phyloP scores from a whole-genome alignment of 2,888 invertebrate species.

The Cremastobaeus sp. region DNA sequence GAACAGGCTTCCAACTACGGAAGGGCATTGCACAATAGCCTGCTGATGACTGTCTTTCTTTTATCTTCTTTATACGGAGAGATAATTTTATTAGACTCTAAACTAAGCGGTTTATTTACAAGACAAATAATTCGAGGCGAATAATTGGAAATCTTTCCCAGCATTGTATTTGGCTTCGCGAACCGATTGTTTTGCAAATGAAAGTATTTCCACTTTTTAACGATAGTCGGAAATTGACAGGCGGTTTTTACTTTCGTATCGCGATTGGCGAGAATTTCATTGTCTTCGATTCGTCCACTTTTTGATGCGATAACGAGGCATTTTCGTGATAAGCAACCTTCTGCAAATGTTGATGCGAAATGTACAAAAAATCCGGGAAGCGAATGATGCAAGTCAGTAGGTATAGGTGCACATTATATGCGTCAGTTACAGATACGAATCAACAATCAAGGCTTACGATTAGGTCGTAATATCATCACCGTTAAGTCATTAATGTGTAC shows the following conservation, averaged over 20 bases:
- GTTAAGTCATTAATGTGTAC: slow-evolving; percentile 49
- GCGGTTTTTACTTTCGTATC: slow-evolving; percentile 16
- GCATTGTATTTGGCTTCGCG: slow-evolving; percentile 24
- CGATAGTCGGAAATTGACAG: slow-evolving; percentile 47
- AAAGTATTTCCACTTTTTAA: slow-evolving; percentile 22
- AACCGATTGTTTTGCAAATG: slow-evolving; percentile 30
- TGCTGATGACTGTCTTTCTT: slow-evolving; percentile 47
- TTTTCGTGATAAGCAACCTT: too few relatives aligned
- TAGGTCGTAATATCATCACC: slow-evolving; percentile 56
- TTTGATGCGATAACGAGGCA: too few relatives aligned
- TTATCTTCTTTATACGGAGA: slow-evolving; percentile 42
- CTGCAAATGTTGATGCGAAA: too few relatives aligned
- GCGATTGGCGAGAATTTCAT: slow-evolving; percentile 41
- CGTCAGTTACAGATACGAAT: slow-evolving; percentile 54
- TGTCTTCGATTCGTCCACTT: too few relatives aligned
- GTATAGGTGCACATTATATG: slow-evolving; percentile 48
- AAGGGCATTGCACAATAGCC: slow-evolving; percentile 52
- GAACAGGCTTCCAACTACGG: slow-evolving; percentile 51
- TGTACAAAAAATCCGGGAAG: too few relatives aligned
- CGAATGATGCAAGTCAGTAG: slow-evolving; percentile 49
- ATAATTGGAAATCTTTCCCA: slow-evolving; percentile 35
- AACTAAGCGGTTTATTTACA: slow-evolving; percentile 33
- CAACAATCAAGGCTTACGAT: slow-evolving; percentile 49
- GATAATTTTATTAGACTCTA: slow-evolving; percentile 50
- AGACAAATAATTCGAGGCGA: slow-evolving; percentile 36